A percentile compares a stretch with the other conserved stretches of the same genome.
These are phyloP conservation scores for Acanthosepion pharaonis DNA, from an alignment of 2,888 invertebrate species.

Conservation along the genomic window DNA sequence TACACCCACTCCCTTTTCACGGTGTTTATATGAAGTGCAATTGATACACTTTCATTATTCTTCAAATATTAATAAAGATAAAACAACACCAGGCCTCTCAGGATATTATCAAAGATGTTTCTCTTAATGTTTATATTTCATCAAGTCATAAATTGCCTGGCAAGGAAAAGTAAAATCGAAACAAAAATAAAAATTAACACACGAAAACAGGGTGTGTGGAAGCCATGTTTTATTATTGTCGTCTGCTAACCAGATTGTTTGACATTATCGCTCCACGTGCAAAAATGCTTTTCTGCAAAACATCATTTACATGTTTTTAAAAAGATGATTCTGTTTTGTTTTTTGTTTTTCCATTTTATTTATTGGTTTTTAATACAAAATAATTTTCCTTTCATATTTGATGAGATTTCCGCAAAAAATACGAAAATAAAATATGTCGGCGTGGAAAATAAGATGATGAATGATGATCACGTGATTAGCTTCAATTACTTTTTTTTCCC, in stretches of 20 bases:
- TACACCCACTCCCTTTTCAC: not conserved
- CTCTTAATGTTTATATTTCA: not conserved
- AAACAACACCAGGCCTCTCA: not conserved
- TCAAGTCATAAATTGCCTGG: not conserved
- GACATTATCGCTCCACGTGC: not conserved
- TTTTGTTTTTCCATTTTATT: not conserved
- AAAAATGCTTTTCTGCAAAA: not conserved
- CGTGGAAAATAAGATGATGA: not conserved
- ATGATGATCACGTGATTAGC: not conserved
- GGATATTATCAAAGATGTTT: not conserved
- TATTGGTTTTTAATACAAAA: not conserved
- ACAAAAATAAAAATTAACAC: not conserved
- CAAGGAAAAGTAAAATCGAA: not conserved
- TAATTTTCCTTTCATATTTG: not conserved
- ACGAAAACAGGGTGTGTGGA: not conserved
- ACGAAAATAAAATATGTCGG: not conserved
- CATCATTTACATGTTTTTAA: not conserved
- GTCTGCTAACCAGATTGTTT: not conserved
- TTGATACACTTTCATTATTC: not conserved
- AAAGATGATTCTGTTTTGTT: not conserved
- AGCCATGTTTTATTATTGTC: not conserved
- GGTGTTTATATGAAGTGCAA: rapidly evolving
- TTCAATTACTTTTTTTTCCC: not conserved
- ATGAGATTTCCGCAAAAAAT: not conserved
- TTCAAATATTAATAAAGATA: not conserved